Base-by-base conservation (phyloP, 1,140 invertebrate species). In the Platorchestia sp. region DNA sequence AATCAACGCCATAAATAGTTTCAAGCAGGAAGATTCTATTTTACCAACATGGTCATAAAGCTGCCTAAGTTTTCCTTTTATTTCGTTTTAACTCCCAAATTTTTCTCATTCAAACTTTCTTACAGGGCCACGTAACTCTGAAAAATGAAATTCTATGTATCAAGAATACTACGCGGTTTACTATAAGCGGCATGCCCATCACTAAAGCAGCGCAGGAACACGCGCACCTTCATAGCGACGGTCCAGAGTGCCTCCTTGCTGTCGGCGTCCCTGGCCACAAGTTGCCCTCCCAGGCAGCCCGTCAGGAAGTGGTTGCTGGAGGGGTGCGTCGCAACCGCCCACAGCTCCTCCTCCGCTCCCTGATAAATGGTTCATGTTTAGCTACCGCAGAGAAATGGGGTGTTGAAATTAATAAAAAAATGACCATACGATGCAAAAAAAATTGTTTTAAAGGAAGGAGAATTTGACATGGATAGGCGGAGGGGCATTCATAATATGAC, bases 221-320 rank as follows among this genome's bases (percentile, higher is more conserved):
- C n/a, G 36, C 41, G 36, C n/a, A 89, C 44, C 87, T 87, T 44
- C 86, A 91, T 90, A 41, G 44, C 45, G 22, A 95, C 86, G 97
- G 99, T 98, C 96, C 98, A 98, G 99, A 99, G 99, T 14, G 99
- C 98, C 41, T 98, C 98, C 96, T 98, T 98, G 90, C 98, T 98
- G 96, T 99, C 97, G 0, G 98, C 98, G 97, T 99, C 99, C 99
- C 99, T 99, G 96, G 99, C 97, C 97, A 98, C 98, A 16, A 99
- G 97, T 95, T 98, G 97, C 96, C 98, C 98, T 97, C 99, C 99
- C 97, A 98, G 98, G 47, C 98, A 98, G 41, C 98, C 98, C 10
- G 99, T 99, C 22, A 98, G 98, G 97, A 99, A 99, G 97, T 99
- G 99, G 44, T 98, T 98, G 95, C 99, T 97, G 86, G 97, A 98